Conservation (phyloP, 2,797 vertebrate genomes). For the Hyperoplus immaculatus region DNA sequence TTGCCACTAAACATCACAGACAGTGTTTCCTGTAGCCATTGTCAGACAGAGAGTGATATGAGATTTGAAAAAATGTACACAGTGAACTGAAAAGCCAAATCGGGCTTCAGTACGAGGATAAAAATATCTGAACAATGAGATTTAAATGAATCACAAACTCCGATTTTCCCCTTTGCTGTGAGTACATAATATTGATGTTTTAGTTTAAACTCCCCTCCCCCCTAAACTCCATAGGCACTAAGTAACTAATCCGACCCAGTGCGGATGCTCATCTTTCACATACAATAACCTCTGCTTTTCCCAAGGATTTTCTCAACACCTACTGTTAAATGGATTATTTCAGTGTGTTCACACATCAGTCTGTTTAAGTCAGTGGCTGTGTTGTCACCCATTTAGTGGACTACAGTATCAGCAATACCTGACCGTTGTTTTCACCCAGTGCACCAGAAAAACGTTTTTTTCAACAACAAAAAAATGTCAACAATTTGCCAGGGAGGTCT, state of each 20-base stretch:
- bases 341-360: neutral
- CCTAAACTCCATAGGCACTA: neutral
- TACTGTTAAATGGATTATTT: neutral
- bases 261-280: no score
- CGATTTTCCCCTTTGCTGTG: neutral
- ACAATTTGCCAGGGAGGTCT: no score
- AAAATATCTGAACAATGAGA: constrained; percentile 52
- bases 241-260: no score
- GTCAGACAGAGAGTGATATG: constrained; percentile 45
- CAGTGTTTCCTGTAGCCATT: constrained; percentile 44
- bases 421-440: neutral
- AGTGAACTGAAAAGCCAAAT: constrained; percentile 11
- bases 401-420: neutral
- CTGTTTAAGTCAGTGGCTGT: neutral
- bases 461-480: no score
- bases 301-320: no score
- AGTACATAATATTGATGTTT: neutral
- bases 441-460: no score
- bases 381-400: no score
- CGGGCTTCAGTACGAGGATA: constrained; percentile 8
- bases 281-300: no score
- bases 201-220: neutral
- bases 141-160: constrained; percentile 15
- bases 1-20: constrained; percentile 47
- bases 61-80: constrained; percentile 36